Evolutionary conservation across 1,140 invertebrate genomes (phyloP), one percentile per base, ranked within the genome.

Genomic region (Sycobia sp.): DNA sequence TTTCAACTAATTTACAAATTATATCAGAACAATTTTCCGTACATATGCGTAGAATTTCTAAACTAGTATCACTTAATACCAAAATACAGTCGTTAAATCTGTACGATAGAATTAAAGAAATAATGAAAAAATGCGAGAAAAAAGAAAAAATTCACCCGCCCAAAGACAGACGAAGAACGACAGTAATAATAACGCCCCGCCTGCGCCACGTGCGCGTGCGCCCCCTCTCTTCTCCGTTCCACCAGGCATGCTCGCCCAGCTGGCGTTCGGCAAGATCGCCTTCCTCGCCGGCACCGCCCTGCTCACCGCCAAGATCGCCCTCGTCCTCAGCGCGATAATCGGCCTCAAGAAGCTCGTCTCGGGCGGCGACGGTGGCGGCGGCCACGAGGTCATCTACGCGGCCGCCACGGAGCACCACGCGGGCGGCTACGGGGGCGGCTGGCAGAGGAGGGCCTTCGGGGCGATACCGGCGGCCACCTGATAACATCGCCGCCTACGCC

Each of bases 221-320:
- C n/a, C n/a, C n/a, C n/a, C n/a, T n/a, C n/a, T n/a, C n/a, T n/a
- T n/a, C n/a, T n/a, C n/a, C 29, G 29, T 32, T 7, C 11, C 29
- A 4, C 7, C 29, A 82, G 82, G 81, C 47, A 86, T 89, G 75
- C 77, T 89, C 76, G 84, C 84, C 1, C 87, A 89, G 76, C 73
- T 89, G 75, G 85, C 87, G 43, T 85, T 89, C 63, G 88, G 87
- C 8, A 89, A 88, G 76, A 84, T 89, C 36, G 87, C 87, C 9
- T 83, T 89, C 49, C 75, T 88, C 34, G 86, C 88, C 14, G 88
- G 88, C 20, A 85, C 87, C 2, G 88, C 88, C 10, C 76, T 90
- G 32, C 76, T 90, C 7, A 84, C 89, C 22, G 85, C 87, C 1
- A 90, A 90, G 73, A 84, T 90, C 38, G 87, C 88, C 1, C 71